These are phyloP conservation scores for Acinonyx jubatus DNA, from an alignment of 2,113 vertebrate species.

Conservation along the genomic window DNA sequence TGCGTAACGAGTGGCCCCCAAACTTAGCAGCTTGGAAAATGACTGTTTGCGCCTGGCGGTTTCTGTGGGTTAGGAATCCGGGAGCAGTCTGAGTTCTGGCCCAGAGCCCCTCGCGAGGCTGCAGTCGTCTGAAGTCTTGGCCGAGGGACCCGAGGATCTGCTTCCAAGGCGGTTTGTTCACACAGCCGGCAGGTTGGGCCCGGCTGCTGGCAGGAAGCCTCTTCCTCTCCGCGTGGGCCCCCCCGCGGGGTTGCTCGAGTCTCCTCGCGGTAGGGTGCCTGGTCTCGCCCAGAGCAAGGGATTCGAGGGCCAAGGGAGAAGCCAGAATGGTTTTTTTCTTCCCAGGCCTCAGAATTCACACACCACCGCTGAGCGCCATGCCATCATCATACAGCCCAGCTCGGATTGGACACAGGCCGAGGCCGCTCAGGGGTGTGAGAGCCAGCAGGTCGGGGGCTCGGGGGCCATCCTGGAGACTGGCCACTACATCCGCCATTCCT, in stretches of 20 bases:
- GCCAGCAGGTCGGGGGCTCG: background rate
- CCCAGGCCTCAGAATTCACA: background rate
- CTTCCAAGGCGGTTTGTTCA: no score
- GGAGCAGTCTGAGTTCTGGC: background rate
- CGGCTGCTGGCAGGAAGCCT: background rate
- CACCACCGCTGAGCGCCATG: fast-evolving
- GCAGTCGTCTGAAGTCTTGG: background rate
- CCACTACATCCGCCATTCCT: background rate
- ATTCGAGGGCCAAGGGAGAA: background rate
- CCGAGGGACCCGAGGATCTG: background rate
- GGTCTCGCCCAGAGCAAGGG: background rate
- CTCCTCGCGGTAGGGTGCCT: background rate
- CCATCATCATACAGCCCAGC: fast-evolving
- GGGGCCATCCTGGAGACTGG: background rate
- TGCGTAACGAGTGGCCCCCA: background rate
- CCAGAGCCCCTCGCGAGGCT: fast-evolving
- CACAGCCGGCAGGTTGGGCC: background rate
- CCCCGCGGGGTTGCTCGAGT: background rate
- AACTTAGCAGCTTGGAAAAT: background rate
- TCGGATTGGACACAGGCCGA: background rate
- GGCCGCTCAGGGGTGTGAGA: background rate
- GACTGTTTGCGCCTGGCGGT: fast-evolving
- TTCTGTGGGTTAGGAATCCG: background rate
- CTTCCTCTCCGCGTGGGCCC: fast-evolving
- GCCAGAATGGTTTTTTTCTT: background rate